Conservation (phyloP, 1,140 invertebrate species). For the Subanguina moxae region DNA sequence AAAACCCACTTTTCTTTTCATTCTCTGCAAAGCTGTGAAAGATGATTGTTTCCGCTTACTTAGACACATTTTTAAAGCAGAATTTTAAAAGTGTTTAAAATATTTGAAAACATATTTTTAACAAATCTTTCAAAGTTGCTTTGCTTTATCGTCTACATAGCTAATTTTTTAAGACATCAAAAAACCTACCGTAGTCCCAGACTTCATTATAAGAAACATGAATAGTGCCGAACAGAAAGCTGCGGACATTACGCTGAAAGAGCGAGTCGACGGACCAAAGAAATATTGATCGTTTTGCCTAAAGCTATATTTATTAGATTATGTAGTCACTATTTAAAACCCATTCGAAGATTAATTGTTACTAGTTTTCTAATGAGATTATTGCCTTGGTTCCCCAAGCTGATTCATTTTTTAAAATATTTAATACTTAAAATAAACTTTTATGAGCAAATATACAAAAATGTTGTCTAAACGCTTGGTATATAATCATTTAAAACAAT, state of each 20-base stretch:
- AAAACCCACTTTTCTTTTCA: not conserved
- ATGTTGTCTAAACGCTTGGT: too few species aligned
- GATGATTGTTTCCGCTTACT: not conserved
- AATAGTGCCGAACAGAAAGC: constrained; percentile 34
- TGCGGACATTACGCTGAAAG: constrained; percentile 7
- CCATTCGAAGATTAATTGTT: too few species aligned
- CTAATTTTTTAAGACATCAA: not conserved
- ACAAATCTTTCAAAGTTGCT: not conserved
- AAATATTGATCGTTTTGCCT: constrained; percentile 22
- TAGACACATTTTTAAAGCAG: not conserved
- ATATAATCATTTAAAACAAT: too few species aligned
- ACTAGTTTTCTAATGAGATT: too few species aligned
- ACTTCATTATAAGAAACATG: constrained; percentile 32
- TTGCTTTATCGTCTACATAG: too few species aligned
- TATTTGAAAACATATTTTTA: not conserved
- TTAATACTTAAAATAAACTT: too few species aligned
- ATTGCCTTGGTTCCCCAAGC: too few species aligned
- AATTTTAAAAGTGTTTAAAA: not conserved
- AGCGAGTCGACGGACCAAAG: constrained; percentile 33
- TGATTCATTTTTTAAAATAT: too few species aligned
- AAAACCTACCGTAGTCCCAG: constrained; percentile 24
- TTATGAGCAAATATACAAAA: too few species aligned
- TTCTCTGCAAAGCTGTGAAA: not conserved
- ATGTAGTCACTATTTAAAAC: too few species aligned
- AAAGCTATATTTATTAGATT: not conserved